A percentile compares a stretch with the other conserved stretches of the same genome.
These are phyloP conservation scores for Holocentrus rufus DNA, from an alignment of 2,797 vertebrate species.

Conservation along the genomic window DNA sequence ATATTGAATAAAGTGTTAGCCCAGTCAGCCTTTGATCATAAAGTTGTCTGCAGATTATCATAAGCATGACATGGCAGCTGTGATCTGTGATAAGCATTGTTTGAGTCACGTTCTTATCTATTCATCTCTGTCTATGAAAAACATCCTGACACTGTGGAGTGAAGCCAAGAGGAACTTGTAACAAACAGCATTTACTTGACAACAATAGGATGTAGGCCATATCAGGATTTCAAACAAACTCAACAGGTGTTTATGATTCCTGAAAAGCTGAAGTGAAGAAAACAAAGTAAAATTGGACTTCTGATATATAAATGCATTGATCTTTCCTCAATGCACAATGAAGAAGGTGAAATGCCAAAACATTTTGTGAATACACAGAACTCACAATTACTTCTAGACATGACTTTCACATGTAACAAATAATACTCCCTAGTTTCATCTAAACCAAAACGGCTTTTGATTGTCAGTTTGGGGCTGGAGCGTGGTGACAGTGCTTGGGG, in stretches of 20 bases:
- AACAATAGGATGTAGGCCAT: slow-evolving; percentile 1
- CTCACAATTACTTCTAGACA: no score
- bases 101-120: slow-evolving; percentile 16
- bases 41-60: slow-evolving; percentile 34
- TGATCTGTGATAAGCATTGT: slow-evolving; percentile 9
- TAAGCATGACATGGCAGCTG: slow-evolving; percentile 46
- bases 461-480: slow-evolving; percentile 88
- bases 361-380: no score
- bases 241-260: background rate
- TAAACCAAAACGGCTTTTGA: slow-evolving; percentile 11
- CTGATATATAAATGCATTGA: background rate
- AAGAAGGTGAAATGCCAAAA: background rate
- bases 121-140: slow-evolving; percentile 38
- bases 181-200: slow-evolving; percentile 7
- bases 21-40: slow-evolving; percentile 41
- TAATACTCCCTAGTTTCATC: background rate
- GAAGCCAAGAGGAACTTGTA: slow-evolving; percentile 7
- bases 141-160: slow-evolving; percentile 8
- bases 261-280: background rate
- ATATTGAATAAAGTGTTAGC: slow-evolving; percentile 35
- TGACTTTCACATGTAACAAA: background rate
- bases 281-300: background rate
- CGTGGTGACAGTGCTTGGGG: slow-evolving; percentile 85
- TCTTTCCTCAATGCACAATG: background rate
- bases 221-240: background rate